A percentile compares a stretch with the other conserved stretches of the same genome.
phyloP scores from a whole-genome alignment of 2,888 invertebrate species.

The Lamellibrachia columna region DNA sequence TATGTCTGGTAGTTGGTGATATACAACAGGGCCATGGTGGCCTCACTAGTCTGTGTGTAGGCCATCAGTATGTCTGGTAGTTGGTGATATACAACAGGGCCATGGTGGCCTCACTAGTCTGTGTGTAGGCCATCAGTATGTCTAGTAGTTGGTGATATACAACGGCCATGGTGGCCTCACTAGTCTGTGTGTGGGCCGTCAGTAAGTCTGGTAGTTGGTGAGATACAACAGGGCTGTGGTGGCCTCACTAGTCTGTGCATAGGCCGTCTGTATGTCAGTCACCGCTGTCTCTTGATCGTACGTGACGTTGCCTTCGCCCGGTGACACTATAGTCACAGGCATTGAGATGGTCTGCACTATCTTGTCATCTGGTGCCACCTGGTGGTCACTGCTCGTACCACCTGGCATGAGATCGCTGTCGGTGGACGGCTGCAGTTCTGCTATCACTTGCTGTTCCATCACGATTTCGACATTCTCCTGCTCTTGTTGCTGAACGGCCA shows the following conservation, averaged over 20 bases:
- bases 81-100: too few species aligned
- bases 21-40: too few species aligned
- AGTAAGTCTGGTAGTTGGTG: constrained; percentile 26
- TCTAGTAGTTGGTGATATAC: too few species aligned
- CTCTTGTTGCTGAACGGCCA: not conserved
- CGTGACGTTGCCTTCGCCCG: not conserved
- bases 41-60: too few species aligned
- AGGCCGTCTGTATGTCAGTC: constrained; percentile 26
- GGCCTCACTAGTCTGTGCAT: constrained; percentile 25
- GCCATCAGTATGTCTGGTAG: too few species aligned
- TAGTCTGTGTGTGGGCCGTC: too few species aligned
- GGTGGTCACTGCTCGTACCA: not conserved
- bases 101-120: too few species aligned
- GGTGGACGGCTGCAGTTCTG: not conserved
- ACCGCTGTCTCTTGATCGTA: not conserved
- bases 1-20: too few species aligned
- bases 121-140: too few species aligned
- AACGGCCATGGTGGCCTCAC: too few species aligned
- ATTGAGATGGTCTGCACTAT: constrained; percentile 11
- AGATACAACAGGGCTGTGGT: constrained; percentile 29
- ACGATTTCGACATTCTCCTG: not conserved
- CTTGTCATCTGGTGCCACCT: constrained; percentile 11
- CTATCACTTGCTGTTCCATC: constrained; percentile 3
- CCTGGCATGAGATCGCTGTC: not conserved
- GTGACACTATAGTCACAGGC: not conserved